phyloP scores from a whole-genome alignment of 2,113 vertebrate genomes.

The Heliornis fulica region DNA sequence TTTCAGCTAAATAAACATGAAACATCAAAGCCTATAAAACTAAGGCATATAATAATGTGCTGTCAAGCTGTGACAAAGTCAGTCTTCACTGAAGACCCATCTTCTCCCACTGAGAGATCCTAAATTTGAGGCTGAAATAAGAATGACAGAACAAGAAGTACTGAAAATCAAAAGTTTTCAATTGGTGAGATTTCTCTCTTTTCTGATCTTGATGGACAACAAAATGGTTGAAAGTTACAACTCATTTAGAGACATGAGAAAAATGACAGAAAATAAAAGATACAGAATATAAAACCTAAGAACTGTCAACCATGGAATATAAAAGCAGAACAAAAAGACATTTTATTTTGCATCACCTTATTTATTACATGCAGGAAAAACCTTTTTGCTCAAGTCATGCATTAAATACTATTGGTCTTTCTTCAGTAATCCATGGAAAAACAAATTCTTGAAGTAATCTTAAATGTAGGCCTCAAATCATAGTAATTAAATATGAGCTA shows the following conservation, averaged over 20 bases:
- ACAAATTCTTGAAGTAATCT: background rate
- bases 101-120: slow-evolving; percentile 44
- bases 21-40: slow-evolving; percentile 17
- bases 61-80: slow-evolving; percentile 54
- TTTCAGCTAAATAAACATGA: slow-evolving; percentile 35
- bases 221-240: slow-evolving; percentile 12
- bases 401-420: background rate
- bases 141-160: slow-evolving; percentile 22
- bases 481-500: slow-evolving; percentile 5
- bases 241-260: background rate
- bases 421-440: background rate
- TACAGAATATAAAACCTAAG: background rate
- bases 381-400: background rate
- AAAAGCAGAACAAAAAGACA: background rate
- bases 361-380: background rate
- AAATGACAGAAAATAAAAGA: slow-evolving; percentile 12
- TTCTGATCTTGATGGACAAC: slow-evolving; percentile 40
- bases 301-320: background rate
- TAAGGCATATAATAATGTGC: background rate
- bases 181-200: background rate
- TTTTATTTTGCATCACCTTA: background rate
- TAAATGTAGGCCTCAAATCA: background rate
- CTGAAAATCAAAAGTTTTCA: slow-evolving; percentile 10
- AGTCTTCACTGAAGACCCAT: slow-evolving; percentile 24
- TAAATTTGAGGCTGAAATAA: slow-evolving; percentile 38